Evolutionary conservation across 2,797 vertebrate species (phyloP).

Genomic region (Clarias platycephalus): DNA sequence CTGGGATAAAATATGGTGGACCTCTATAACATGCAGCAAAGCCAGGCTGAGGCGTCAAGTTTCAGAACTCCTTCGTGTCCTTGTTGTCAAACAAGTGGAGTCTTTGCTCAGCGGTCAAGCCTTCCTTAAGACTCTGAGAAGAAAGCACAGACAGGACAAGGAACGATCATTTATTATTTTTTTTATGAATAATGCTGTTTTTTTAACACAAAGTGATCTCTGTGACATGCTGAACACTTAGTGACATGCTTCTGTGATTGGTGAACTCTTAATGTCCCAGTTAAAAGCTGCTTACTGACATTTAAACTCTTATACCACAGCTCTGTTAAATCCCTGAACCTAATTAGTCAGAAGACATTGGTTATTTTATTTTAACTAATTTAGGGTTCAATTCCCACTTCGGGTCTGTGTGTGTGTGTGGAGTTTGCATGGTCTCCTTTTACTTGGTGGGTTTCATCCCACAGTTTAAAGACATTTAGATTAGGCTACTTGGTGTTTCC

Average conservation of each 20-base stretch:
- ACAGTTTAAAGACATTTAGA: no score
- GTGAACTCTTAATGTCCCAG: constrained; percentile 6
- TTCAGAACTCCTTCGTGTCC: constrained; percentile 83
- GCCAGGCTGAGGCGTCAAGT: constrained; percentile 46
- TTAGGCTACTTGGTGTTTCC: no score
- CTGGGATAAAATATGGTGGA: constrained; percentile 75
- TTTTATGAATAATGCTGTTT: background rate
- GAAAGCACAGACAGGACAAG: constrained; percentile 29
- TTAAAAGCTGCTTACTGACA: constrained; percentile 1
- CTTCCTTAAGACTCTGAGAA: constrained; percentile 80
- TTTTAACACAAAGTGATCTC: background rate
- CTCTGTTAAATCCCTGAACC: background rate
- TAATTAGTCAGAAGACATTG: background rate
- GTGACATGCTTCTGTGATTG: background rate
- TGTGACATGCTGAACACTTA: constrained; percentile 24
- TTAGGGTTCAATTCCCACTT: no score
- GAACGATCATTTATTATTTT: constrained; percentile 8
- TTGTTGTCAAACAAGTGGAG: constrained; percentile 83
- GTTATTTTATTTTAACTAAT: background rate
- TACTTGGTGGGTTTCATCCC: no score
- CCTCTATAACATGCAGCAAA: constrained; percentile 73
- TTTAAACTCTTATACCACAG: background rate
- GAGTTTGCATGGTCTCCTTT: no score
- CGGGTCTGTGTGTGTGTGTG: no score
- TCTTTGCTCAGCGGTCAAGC: constrained; percentile 80